A percentile compares a stretch with the other conserved stretches of the same genome.
phyloP scores from a whole-genome alignment of 2,888 invertebrate genomes.

The Meiosimyza platycephala region DNA sequence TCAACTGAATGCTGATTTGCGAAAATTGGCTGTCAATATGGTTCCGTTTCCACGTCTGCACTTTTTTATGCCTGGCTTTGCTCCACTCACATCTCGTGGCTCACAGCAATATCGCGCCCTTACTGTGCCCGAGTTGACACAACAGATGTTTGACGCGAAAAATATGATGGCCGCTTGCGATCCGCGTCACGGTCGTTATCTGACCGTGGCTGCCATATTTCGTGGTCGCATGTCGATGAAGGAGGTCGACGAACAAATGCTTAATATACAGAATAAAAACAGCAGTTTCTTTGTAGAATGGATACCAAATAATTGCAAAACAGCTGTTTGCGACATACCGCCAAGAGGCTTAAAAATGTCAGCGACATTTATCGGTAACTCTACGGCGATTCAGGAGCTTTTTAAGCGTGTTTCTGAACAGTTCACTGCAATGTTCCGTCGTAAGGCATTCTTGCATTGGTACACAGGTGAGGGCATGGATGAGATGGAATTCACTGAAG shows the following conservation, averaged over 20 bases:
- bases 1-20: slow-evolving; percentile 91
- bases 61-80: slow-evolving; percentile 97
- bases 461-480: slow-evolving; percentile 98
- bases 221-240: slow-evolving; percentile 95
- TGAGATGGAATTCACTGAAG: slow-evolving; percentile 97
- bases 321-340: slow-evolving; percentile 94
- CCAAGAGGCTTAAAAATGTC: slow-evolving; percentile 92
- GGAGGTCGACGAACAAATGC: slow-evolving; percentile 91
- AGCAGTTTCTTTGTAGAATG: slow-evolving; percentile 90
- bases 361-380: slow-evolving; percentile 93
- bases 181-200: slow-evolving; percentile 90
- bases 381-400: slow-evolving; percentile 92
- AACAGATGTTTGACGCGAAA: slow-evolving; percentile 94
- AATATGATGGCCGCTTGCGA: slow-evolving; percentile 98
- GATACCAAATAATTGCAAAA: slow-evolving; percentile 96
- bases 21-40: slow-evolving; percentile 96
- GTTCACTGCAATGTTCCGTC: slow-evolving; percentile 95
- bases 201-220: slow-evolving; percentile 92
- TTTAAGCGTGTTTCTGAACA: slow-evolving; percentile 93
- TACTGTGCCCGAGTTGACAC: slow-evolving; percentile 91
- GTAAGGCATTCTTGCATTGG: slow-evolving; percentile 98
- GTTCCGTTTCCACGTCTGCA: slow-evolving; percentile 96
- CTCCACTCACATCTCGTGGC: slow-evolving; percentile 89
- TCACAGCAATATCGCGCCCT: slow-evolving; percentile 91
- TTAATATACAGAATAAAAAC: slow-evolving; percentile 96